Evolutionary conservation across 53 echinoderm and acorn worm genomes (phyloP), one percentile per base, ranked within the genome.

Genomic region (Luidia sarsii): DNA sequence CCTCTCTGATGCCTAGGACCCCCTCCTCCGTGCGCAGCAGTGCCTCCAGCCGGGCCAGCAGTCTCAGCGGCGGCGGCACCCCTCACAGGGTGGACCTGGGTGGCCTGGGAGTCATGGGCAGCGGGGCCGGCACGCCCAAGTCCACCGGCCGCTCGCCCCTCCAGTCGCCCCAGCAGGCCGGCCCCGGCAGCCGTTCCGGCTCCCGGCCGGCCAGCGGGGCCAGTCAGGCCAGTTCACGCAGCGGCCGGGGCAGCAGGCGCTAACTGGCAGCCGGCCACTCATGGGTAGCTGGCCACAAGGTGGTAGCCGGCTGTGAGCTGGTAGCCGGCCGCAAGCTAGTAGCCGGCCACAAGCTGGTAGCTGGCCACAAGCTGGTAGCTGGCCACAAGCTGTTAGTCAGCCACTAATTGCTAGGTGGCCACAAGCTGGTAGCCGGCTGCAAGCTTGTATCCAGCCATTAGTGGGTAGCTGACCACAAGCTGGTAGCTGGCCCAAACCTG

Each of bases 21-120:
- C 88, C 93, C 1, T 96, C 96, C 39, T 86, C 93, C 7, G 89
- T 69, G 1, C 82, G 96, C 2, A 96, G 96, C 34, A 84, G 65
- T 28, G 86, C 86, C 5, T 96, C 96, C 20, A 93, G 93, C 48
- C 75, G 90, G n/a, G 90, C 89, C 50, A 88, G 94, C 62, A 87
- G 94, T 36, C 88, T 88, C 28, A 85, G 93, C 60, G 90, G 93
- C 39, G 71, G 24, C 5, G 39, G 77, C 1, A 89, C 89, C 19
- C 56, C 86, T 25, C 89, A 79, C 33, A 86, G 86, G 1, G 89
- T 94, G 19, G 87, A 94, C 36, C 50, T 94, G 2, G 92, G 91
- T 13, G 89, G 91, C 15, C 59, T 92, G 3, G 85, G 85, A 2
- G 19, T 85, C 49, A 50, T 50, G 31, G 72, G 57, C 20, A 90